Percentiles rank a stretch among this genome's conserved stretches.
phyloP scores from a whole-genome alignment of 1,140 invertebrate species.

The Anoplophora glabripennis region DNA sequence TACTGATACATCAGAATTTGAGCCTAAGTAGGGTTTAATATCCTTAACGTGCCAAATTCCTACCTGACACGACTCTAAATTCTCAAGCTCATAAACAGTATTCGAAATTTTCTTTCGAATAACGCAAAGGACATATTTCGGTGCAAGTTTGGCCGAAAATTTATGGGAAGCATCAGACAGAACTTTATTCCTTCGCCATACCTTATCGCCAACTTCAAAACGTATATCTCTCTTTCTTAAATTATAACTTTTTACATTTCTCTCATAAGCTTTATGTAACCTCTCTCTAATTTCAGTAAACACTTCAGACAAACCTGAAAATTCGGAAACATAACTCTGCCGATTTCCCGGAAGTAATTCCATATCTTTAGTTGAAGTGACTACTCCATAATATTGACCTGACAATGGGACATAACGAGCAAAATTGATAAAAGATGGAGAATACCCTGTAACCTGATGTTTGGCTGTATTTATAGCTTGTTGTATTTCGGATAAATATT shows the following conservation, averaged over 20 bases:
- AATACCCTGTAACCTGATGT: constrained; percentile 33
- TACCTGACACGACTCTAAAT: background rate
- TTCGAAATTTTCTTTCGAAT: no score
- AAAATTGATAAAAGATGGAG: no score
- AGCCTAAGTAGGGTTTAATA: constrained; percentile 16
- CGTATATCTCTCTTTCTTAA: background rate
- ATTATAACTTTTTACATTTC: constrained; percentile 8
- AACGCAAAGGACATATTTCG: constrained; percentile 5
- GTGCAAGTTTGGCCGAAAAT: constrained; percentile 21
- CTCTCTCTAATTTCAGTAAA: no score
- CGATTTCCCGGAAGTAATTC: no score
- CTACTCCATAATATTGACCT: no score
- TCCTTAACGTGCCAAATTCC: constrained; percentile 27
- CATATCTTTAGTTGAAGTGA: no score
- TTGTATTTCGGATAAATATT: constrained; percentile 24
- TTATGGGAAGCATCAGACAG: constrained; percentile 15
- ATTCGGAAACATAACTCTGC: no score
- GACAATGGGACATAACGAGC: no score
- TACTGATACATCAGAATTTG: constrained; percentile 11
- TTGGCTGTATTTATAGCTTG: constrained; percentile 35
- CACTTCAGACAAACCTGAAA: no score
- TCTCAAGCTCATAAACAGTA: no score
- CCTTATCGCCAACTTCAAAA: background rate
- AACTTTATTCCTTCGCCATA: constrained; percentile 8
- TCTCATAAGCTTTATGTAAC: background rate